These are phyloP conservation scores for Episyrphus balteatus DNA, from an alignment of 1,140 invertebrate species.

Conservation along the genomic window DNA sequence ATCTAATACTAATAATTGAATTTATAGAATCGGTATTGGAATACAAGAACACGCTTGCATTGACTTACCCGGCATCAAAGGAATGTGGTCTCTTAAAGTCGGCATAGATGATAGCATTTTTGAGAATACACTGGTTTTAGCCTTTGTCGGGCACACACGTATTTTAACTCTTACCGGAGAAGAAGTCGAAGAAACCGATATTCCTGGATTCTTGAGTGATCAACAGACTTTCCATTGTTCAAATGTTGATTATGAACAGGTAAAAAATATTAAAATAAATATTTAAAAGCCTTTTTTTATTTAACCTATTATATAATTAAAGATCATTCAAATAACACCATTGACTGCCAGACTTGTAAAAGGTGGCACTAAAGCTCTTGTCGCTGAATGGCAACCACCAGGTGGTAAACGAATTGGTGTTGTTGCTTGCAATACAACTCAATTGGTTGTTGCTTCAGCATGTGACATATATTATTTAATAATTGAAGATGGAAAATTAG, in stretches of 20 bases:
- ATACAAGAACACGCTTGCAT: slow-evolving; percentile 97
- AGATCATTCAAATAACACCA: slow-evolving; percentile 55
- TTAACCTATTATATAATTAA: not conserved
- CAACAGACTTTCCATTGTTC: slow-evolving; percentile 88
- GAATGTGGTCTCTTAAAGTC: slow-evolving; percentile 87
- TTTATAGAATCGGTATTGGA: slow-evolving; percentile 80
- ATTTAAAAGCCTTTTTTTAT: not conserved
- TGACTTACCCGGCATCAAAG: slow-evolving; percentile 93
- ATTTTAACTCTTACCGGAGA: slow-evolving; percentile 82
- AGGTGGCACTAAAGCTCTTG: slow-evolving; percentile 51
- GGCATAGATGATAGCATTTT: slow-evolving; percentile 41
- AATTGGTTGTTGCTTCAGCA: slow-evolving; percentile 82
- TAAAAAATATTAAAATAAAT: slow-evolving; percentile 31
- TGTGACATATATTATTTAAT: slow-evolving; percentile 82
- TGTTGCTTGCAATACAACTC: slow-evolving; percentile 70
- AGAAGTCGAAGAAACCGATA: slow-evolving; percentile 95
- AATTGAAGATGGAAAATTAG: slow-evolving; percentile 55
- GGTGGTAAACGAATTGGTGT: slow-evolving; percentile 73
- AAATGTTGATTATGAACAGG: slow-evolving; percentile 74
- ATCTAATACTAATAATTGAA: no score
- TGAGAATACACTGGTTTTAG: slow-evolving; percentile 84
- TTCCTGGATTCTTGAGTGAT: slow-evolving; percentile 77
- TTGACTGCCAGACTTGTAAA: slow-evolving; percentile 57
- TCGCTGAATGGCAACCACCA: slow-evolving; percentile 68
- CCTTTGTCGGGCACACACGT: slow-evolving; percentile 89